A percentile compares a stretch with the other conserved stretches of the same genome.
phyloP scores from a whole-genome alignment of 2,113 vertebrate species.

The Microcebus tavaratra region DNA sequence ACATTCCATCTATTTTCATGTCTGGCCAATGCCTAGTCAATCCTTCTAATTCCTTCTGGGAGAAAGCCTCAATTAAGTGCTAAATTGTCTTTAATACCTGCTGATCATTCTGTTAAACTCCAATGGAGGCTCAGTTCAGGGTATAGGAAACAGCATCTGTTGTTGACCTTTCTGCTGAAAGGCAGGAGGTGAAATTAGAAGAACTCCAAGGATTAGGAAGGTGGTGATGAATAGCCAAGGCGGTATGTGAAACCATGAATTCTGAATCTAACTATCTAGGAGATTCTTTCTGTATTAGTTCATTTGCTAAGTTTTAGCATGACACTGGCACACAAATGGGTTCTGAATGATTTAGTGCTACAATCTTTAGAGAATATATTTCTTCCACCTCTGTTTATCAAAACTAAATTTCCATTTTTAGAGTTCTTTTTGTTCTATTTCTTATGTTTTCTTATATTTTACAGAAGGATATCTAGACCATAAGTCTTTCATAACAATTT shows the following conservation, averaged over 20 bases:
- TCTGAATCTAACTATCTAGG: neutral
- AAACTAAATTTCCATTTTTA: constrained; percentile 42
- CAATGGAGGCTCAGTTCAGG: neutral
- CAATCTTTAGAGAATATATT: neutral
- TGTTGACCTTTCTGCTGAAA: neutral
- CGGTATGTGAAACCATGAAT: neutral
- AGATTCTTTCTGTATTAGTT: neutral
- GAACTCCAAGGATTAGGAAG: neutral
- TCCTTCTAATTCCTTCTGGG: no score
- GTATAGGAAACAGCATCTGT: neutral
- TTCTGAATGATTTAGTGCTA: constrained; percentile 8
- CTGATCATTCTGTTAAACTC: neutral
- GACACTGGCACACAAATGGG: neutral
- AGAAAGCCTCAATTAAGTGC: no score
- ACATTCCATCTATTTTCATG: no score
- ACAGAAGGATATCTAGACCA: neutral
- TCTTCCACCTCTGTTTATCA: neutral
- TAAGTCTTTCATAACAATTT: constrained; percentile 36
- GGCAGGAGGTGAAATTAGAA: neutral
- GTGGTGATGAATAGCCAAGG: neutral
- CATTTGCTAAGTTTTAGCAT: neutral
- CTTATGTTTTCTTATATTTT: constrained; percentile 43
- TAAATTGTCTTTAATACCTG: no score
- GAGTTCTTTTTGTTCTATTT: neutral
- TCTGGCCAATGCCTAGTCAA: no score